These are phyloP conservation scores for Drosophila infuscata DNA, from an alignment of 2,888 invertebrate species.

Conservation along the genomic window DNA sequence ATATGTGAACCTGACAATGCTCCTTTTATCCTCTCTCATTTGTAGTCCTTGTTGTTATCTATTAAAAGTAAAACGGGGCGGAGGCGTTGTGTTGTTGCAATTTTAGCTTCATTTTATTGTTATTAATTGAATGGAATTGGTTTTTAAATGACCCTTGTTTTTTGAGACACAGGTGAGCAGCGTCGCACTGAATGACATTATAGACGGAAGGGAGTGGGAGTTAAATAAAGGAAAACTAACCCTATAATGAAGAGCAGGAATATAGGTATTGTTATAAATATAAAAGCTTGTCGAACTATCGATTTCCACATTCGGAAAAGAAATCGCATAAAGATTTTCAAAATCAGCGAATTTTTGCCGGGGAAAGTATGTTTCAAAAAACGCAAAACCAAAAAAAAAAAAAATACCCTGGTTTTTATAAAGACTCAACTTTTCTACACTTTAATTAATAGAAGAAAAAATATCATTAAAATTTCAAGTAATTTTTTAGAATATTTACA, in stretches of 20 bases:
- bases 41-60: constrained; percentile 33
- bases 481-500: background rate
- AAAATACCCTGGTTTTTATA: no score
- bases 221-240: background rate
- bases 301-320: background rate
- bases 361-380: no score
- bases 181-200: constrained; percentile 9
- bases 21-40: constrained; percentile 31
- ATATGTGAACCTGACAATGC: constrained; percentile 53
- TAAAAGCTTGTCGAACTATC: background rate
- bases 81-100: constrained; percentile 73
- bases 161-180: constrained; percentile 32
- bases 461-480: accelerated
- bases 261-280: background rate
- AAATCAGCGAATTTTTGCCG: no score
- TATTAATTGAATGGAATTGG: constrained; percentile 74
- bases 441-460: no score
- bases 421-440: no score
- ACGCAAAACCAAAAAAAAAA: no score
- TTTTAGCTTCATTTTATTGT: constrained; percentile 78
- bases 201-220: background rate
- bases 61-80: constrained; percentile 26
- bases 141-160: constrained; percentile 65
- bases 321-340: no score
- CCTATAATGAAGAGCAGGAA: background rate